These are phyloP conservation scores for Atta cephalotes DNA, from an alignment of 1,140 invertebrate species.

Conservation along the genomic window DNA sequence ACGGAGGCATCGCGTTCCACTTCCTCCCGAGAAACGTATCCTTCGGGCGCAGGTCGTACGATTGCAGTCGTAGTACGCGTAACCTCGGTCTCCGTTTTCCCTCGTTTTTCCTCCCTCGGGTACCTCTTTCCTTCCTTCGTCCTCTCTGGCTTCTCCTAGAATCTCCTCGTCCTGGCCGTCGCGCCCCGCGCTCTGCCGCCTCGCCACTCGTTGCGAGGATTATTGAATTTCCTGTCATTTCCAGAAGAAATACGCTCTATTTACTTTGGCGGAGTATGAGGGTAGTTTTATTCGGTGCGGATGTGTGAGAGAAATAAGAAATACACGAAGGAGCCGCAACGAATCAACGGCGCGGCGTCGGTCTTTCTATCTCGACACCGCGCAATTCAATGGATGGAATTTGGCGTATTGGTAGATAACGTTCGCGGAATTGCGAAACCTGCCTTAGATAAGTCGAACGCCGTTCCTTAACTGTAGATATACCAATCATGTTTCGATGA, in stretches of 20 bases:
- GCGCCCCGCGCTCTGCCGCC: conserved; percentile 54
- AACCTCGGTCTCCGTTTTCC: conserved; percentile 58
- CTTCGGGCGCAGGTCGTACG: conserved; percentile 55
- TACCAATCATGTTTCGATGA: neutral
- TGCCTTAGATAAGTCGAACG: neutral
- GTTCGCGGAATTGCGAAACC: conserved; percentile 47
- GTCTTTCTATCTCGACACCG: conserved; percentile 27
- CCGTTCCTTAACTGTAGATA: neutral
- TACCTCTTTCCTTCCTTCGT: conserved; percentile 21
- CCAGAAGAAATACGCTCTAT: conserved; percentile 85
- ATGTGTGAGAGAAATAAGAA: conserved; percentile 73
- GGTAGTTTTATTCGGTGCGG: conserved; percentile 61
- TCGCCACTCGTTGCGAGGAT: conserved; percentile 80
- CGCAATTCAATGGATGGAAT: conserved; percentile 49
- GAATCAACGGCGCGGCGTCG: conserved; percentile 53
- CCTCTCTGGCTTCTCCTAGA: conserved; percentile 24
- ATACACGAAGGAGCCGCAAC: conserved; percentile 63
- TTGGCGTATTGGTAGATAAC: conserved; percentile 50
- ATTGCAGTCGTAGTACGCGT: conserved; percentile 42
- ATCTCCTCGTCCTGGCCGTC: conserved; percentile 49
- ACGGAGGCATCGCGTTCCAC: conserved; percentile 48
- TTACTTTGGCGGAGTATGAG: conserved; percentile 78
- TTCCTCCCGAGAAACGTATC: conserved; percentile 22
- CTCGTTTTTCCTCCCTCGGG: conserved; percentile 52
- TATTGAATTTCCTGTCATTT: conserved; percentile 86